Conservation (phyloP, 2,888 invertebrate species). For the Euplagia quadripunctaria region DNA sequence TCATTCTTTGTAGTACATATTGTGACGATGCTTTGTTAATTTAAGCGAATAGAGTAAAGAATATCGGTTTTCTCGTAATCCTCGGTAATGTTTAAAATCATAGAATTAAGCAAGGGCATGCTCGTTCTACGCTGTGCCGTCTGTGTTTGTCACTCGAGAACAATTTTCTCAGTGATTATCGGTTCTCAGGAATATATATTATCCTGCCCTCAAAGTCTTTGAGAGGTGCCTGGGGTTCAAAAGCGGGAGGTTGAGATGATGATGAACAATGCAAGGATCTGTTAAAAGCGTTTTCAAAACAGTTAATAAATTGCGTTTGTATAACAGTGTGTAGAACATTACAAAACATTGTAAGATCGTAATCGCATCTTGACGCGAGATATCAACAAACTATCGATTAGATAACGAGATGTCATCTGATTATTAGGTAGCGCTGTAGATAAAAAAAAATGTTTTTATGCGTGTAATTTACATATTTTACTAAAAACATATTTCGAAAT, state of each 20-base stretch:
- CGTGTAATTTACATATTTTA: neutral
- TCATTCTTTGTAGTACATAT: neutral
- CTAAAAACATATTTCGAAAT: neutral
- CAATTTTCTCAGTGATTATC: too few species aligned
- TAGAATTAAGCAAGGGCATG: too few species aligned
- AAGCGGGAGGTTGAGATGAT: too few species aligned
- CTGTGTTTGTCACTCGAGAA: too few species aligned
- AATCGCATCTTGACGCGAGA: constrained; percentile 37
- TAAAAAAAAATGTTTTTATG: constrained; percentile 19
- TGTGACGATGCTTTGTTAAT: neutral
- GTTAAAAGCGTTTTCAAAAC: neutral
- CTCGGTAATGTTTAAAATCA: too few species aligned
- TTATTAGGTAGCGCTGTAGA: constrained; percentile 10
- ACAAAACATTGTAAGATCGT: constrained; percentile 35
- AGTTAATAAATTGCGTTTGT: neutral
- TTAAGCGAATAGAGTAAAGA: neutral
- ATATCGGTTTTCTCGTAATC: too few species aligned
- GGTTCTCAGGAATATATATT: too few species aligned
- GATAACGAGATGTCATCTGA: constrained; percentile 18
- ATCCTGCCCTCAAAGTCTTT: too few species aligned
- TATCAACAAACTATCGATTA: constrained; percentile 21
- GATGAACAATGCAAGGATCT: too few species aligned
- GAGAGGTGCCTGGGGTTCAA: too few species aligned
- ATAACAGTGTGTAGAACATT: constrained; percentile 26
- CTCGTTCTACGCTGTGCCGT: too few species aligned